Base-by-base conservation (phyloP, 2,797 vertebrate species). In the Mormyrus proboscirostris region DNA sequence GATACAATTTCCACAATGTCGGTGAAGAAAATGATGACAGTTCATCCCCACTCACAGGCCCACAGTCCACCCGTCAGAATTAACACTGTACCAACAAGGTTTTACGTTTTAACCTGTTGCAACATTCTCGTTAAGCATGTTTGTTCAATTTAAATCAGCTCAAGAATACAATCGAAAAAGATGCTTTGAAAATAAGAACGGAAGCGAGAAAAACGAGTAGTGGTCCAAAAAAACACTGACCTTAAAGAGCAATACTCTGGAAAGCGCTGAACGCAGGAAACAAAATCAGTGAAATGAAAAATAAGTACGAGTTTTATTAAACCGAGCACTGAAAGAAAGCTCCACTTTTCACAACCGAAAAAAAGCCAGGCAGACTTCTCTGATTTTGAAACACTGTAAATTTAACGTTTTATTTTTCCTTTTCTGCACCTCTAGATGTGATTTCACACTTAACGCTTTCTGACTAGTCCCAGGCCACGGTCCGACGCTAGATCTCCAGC, bases 1-100 rank as follows among this genome's bases (percentile, higher is more conserved):
- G 95, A 96, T 97, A 98, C 97, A 97, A 97, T 97, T 96, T 97
- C 94, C 96, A 97, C 96, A 97, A 97, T 96, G 96, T 97, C 96
- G 95, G 95, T 93, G 93, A 95, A 96, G 95, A 96, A 94, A 87
- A 83, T 86, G 53, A 25, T 55, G 49, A 41, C 69, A 50, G 69
- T 57, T 83, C 33, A 69, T 50, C 69, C 44, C 50, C n/a, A 55
- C 49, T 76, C 51, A 38, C 50, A 76, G 86, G 38, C 65, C 29
- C 65, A 88, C 86, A 79, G 22, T 73, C 41, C 79, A 86, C 79
- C 41, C 87, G 55, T 69, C 69, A 84, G 87, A 83, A 84, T 50
- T 88, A 65, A 88, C 44, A 84, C 76, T 79, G 89, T 59, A 84
- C 73, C 86, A 38, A 84, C 86, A 88, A 73, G 82, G 90, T 88